Conservation (phyloP, 2,888 invertebrate species). For the Sinotaia quadrata region DNA sequence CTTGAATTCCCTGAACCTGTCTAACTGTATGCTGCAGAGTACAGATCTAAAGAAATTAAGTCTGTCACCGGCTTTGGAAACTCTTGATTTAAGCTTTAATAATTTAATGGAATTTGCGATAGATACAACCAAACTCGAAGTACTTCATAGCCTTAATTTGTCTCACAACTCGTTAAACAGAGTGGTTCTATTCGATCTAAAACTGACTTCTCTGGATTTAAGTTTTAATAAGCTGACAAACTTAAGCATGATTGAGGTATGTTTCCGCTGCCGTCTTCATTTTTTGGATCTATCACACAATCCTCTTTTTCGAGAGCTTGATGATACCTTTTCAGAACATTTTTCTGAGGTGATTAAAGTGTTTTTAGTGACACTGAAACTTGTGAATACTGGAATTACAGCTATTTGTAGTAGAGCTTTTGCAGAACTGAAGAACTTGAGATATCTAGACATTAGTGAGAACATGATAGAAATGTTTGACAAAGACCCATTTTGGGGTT, state of each 20-base stretch:
- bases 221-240: too few relatives aligned
- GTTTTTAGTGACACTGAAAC: slow-evolving; percentile 1
- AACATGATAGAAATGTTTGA: neutral
- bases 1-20: too few relatives aligned
- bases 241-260: neutral
- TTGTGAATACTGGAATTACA: neutral
- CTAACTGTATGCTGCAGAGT: too few relatives aligned
- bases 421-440: neutral
- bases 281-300: slow-evolving; percentile 12
- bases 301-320: neutral
- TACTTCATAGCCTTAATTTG: too few relatives aligned
- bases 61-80: too few relatives aligned
- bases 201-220: too few relatives aligned
- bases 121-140: too few relatives aligned
- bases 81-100: slow-evolving; percentile 20
- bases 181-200: too few relatives aligned
- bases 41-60: too few relatives aligned
- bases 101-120: neutral
- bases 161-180: too few relatives aligned
- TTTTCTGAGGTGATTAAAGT: neutral
- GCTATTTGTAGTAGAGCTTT: neutral
- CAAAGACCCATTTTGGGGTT: neutral
- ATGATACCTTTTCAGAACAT: neutral
- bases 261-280: neutral
- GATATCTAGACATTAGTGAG: slow-evolving; percentile 13